Evolutionary conservation across 1,140 invertebrate genomes (phyloP).

Genomic region (Drosophila jambulina): DNA sequence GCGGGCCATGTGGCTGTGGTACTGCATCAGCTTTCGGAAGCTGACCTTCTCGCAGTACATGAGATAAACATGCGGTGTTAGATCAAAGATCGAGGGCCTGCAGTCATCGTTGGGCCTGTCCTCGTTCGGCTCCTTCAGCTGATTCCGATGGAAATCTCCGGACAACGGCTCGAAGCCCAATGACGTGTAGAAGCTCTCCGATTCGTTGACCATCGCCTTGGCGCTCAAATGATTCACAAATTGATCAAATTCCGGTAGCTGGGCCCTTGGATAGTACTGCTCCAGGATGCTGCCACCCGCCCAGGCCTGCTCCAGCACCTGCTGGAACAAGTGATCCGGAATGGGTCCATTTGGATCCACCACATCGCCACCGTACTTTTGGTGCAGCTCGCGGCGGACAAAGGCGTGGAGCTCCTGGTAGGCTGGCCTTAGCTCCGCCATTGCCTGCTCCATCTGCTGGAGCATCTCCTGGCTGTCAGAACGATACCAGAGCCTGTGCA

Average conservation of each 20-base stretch:
- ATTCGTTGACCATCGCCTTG: constrained; percentile 65
- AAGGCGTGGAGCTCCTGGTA: constrained; percentile 96
- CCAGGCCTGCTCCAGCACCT: constrained; percentile 80
- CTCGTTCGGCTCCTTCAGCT: constrained; percentile 75
- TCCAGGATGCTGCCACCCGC: constrained; percentile 75
- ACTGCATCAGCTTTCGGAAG: constrained; percentile 79
- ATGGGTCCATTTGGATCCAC: constrained; percentile 91
- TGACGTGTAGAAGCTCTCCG: constrained; percentile 74
- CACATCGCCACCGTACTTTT: constrained; percentile 90
- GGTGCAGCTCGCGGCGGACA: constrained; percentile 90
- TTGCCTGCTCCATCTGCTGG: constrained; percentile 86
- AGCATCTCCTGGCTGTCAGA: constrained; percentile 87
- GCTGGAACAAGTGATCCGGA: constrained; percentile 93
- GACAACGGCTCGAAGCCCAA: constrained; percentile 63
- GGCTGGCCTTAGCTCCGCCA: constrained; percentile 90
- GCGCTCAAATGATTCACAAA: constrained; percentile 63
- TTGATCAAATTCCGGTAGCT: constrained; percentile 71
- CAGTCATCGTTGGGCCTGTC: constrained; percentile 72
- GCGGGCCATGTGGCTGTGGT: constrained; percentile 92
- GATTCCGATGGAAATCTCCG: constrained; percentile 64
- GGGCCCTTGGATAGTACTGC: constrained; percentile 59
- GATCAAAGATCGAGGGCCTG: constrained; percentile 72
- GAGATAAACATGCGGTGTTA: constrained; percentile 71
- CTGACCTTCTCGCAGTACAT: constrained; percentile 81
- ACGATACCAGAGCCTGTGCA: constrained; percentile 76